Evolutionary conservation across 1,140 invertebrate species (phyloP), one percentile per base, ranked within the genome.

Genomic region (Polypedilum vanderplanki): DNA sequence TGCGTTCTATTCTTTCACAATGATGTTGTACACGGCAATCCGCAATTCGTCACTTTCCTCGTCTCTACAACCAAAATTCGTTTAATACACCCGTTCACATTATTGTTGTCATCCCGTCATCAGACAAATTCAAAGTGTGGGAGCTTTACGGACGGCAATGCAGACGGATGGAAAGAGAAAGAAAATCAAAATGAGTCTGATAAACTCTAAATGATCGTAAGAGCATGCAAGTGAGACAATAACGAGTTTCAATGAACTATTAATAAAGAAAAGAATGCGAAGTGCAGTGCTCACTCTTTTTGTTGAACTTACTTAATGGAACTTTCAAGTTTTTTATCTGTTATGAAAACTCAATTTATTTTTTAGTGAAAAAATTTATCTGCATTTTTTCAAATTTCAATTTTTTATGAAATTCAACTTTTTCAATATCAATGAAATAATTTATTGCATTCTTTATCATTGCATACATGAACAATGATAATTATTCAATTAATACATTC

Each of bases 41-140:
- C 46, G n/a, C n/a, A n/a, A 57, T 57, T 57, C 46, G 46, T 57
- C 46, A 57, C 46, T 57, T 57, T n/a, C n/a, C n/a, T n/a, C n/a
- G n/a, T n/a, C 46, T 70, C 18, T 70, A 5, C 46, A 3, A 57
- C n/a, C n/a, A n/a, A n/a, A 15, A 57, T 70, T 70, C 65, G 10
- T 15, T 57, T n/a, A n/a, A n/a, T 46, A 15, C 9, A 10, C 9
- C 46, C 15, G 9, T 15, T 57, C n/a, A 8, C 41, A 3, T 9
- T 46, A 12, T 46, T 46, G 65, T 70, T 70, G 65, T 70, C n/a
- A n/a, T n/a, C n/a, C 0, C 20, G 15, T n/a, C n/a, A 12, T n/a
- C n/a, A n/a, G n/a, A n/a, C n/a, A n/a, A 57, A 57, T 15, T n/a
- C n/a, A n/a, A 57, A 57, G 41, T 10, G n/a, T n/a, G 40, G 40